Evolutionary conservation across 2,888 invertebrate species (phyloP).

Genomic region (Eupithecia subumbrata): DNA sequence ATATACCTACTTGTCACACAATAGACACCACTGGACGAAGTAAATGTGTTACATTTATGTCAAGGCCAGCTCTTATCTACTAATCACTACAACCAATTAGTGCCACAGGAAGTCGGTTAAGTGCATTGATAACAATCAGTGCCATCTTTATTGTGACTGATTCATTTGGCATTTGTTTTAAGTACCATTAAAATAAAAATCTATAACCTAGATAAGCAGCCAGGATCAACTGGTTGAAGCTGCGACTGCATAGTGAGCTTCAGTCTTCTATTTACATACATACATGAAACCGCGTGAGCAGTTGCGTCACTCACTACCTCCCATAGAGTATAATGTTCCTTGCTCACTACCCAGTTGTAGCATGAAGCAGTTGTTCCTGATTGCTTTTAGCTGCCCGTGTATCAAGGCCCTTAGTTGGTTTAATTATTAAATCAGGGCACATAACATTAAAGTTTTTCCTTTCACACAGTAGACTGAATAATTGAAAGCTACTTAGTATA

Average conservation of each 20-base stretch:
- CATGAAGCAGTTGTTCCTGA: too few relatives aligned
- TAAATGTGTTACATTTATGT: slow-evolving; percentile 25
- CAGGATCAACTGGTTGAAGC: too few relatives aligned
- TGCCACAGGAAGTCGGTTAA: slow-evolving; percentile 56
- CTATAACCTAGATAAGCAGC: neutral
- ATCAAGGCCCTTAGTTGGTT: too few relatives aligned
- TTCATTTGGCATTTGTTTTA: slow-evolving; percentile 17
- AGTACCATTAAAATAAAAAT: neutral
- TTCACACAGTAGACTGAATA: neutral
- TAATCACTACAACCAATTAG: slow-evolving; percentile 45
- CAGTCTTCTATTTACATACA: too few relatives aligned
- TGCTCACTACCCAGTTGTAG: too few relatives aligned
- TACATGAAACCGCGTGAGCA: too few relatives aligned
- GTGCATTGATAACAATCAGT: slow-evolving; percentile 49
- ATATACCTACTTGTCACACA: neutral
- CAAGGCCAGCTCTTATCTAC: slow-evolving; percentile 48
- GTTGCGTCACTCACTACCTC: too few relatives aligned
- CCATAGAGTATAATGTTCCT: too few relatives aligned
- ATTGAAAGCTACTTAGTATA: neutral
- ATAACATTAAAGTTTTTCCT: neutral
- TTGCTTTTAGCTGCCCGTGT: too few relatives aligned
- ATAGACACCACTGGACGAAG: slow-evolving; percentile 18
- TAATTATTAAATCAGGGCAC: neutral
- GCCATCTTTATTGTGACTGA: slow-evolving; percentile 17
- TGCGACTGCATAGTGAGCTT: too few relatives aligned